Percentiles rank a stretch among this genome's conserved stretches.
Evolutionary conservation across 2,797 vertebrate genomes (phyloP).

Genomic region (Cuculus canorus): DNA sequence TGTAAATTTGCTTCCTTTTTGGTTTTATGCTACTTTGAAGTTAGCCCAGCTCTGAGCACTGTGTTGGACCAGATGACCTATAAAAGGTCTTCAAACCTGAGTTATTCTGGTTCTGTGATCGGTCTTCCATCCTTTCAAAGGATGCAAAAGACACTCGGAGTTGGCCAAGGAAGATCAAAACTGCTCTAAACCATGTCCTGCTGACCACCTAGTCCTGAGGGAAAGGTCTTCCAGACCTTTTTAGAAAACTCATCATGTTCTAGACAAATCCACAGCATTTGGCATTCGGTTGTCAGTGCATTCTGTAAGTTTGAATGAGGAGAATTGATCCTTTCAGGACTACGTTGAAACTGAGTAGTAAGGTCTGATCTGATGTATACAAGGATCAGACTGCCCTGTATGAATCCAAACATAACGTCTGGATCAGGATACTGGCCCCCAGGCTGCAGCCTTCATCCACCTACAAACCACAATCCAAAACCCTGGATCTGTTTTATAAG

Average conservation of each 20-base stretch:
- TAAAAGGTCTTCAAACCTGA: background rate
- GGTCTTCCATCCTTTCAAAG: background rate
- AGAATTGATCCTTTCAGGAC: background rate
- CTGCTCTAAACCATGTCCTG: background rate
- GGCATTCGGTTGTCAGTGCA: background rate
- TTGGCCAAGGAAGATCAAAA: background rate
- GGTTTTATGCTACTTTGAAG: background rate
- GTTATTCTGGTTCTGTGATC: background rate
- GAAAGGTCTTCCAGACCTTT: background rate
- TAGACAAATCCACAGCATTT: background rate
- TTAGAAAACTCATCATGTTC: background rate
- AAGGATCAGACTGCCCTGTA: background rate
- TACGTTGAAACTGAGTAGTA: background rate
- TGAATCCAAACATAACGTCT: fast-evolving
- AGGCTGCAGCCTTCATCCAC: background rate
- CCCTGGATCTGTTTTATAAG: fast-evolving
- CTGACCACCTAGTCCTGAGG: background rate
- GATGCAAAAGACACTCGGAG: fast-evolving
- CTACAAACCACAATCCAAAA: background rate
- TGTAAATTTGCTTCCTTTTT: constrained; percentile 20
- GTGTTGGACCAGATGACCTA: background rate
- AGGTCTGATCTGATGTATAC: background rate
- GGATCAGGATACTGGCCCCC: background rate
- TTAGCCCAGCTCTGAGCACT: background rate
- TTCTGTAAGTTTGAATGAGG: background rate